Evolutionary conservation across 1,140 invertebrate species (phyloP).

Genomic region (Drosophila sucinea): DNA sequence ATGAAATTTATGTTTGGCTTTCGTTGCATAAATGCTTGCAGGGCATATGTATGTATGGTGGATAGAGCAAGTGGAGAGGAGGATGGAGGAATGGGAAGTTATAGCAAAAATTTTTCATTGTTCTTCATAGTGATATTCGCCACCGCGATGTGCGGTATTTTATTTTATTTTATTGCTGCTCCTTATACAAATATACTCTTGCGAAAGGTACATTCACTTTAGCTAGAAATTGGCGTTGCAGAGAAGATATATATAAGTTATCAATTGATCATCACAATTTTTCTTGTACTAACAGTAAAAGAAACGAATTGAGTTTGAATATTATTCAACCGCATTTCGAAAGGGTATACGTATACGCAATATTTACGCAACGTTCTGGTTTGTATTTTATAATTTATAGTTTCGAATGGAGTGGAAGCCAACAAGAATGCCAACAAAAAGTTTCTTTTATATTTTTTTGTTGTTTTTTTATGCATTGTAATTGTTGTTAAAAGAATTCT

Average conservation of each 20-base stretch:
- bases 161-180: conserved; percentile 19
- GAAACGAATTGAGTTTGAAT: too few relatives aligned
- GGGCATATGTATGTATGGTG: background rate
- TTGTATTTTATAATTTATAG: conserved; percentile 58
- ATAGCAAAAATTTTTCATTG: conserved; percentile 57
- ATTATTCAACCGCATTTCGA: background rate
- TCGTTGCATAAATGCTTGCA: background rate
- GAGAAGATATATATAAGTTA: too few relatives aligned
- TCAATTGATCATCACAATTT: too few relatives aligned
- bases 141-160: conserved; percentile 4
- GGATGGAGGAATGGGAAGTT: background rate
- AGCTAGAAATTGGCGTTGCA: too few relatives aligned
- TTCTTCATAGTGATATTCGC: conserved; percentile 44
- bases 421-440: conserved; percentile 29
- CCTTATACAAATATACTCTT: conserved; percentile 1
- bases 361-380: background rate
- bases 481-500: conserved; percentile 36
- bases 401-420: conserved; percentile 39
- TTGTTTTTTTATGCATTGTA: conserved; percentile 58
- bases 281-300: too few relatives aligned
- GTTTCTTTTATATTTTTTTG: background rate
- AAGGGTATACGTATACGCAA: background rate
- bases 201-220: background rate
- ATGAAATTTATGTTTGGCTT: conserved; percentile 63
- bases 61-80: background rate